phyloP scores from a whole-genome alignment of 2,888 invertebrate species.

The Nemotelus pantherinus region DNA sequence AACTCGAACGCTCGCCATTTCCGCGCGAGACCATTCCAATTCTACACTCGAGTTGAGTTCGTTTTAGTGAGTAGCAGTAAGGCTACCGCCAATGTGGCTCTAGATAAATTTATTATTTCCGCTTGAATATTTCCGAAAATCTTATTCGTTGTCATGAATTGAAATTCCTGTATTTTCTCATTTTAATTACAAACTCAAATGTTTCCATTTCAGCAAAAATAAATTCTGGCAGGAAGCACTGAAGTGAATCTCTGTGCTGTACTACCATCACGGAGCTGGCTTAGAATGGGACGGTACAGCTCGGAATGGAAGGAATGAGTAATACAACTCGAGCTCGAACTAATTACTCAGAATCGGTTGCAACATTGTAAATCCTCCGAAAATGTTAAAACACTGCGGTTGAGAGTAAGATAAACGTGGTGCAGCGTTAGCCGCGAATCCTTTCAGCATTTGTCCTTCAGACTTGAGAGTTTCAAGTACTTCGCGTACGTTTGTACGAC shows the following conservation, averaged over 20 bases:
- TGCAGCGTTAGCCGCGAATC: conserved; percentile 42
- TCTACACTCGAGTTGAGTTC: background rate
- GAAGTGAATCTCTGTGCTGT: background rate
- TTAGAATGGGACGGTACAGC: background rate
- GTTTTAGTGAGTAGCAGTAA: background rate
- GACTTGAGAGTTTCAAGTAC: conserved; percentile 34
- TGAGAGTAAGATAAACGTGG: conserved; percentile 38
- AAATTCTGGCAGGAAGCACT: conserved; percentile 21
- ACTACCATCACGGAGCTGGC: background rate
- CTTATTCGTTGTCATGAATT: conserved; percentile 33
- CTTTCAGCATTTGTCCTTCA: conserved; percentile 40
- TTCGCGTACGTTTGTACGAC: background rate
- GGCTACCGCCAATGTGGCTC: conserved; percentile 17
- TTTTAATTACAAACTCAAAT: conserved; percentile 44
- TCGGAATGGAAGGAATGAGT: background rate
- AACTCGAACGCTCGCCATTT: background rate
- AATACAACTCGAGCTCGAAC: conserved; percentile 33
- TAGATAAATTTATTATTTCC: conserved; percentile 40
- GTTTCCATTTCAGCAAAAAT: conserved; percentile 39
- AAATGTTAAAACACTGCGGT: conserved; percentile 40
- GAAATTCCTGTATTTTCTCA: conserved; percentile 33
- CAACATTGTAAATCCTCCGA: conserved; percentile 41
- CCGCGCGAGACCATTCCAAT: background rate
- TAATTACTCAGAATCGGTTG: conserved; percentile 44
- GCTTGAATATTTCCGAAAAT: conserved; percentile 26